Percentiles rank a stretch among this genome's conserved stretches.
Conservation (phyloP, 2,888 invertebrate genomes). For the Bedellia somnulentella region DNA sequence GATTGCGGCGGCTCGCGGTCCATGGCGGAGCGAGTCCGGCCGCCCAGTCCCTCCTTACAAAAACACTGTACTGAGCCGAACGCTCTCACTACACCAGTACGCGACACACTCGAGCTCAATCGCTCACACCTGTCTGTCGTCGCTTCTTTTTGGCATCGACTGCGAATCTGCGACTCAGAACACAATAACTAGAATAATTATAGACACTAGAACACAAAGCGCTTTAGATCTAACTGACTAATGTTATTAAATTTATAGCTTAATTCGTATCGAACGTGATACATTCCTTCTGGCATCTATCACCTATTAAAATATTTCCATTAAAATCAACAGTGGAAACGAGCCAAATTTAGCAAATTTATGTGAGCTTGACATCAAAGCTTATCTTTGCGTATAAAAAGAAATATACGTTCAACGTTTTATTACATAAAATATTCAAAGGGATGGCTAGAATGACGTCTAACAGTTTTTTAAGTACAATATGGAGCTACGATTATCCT, state of each 20-base stretch:
- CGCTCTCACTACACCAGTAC: constrained; percentile 13
- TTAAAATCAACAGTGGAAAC: too few species aligned
- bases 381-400: too few species aligned
- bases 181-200: constrained; percentile 56
- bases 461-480: too few species aligned
- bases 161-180: constrained; percentile 44
- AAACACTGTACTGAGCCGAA: constrained; percentile 39
- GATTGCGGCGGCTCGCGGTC: constrained; percentile 19
- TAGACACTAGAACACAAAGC: constrained; percentile 34
- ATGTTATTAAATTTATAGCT: constrained; percentile 29
- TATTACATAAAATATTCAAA: too few species aligned
- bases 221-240: constrained; percentile 15
- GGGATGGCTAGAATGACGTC: too few species aligned
- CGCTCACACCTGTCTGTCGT: constrained; percentile 54
- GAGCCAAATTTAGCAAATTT: too few species aligned
- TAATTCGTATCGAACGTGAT: constrained; percentile 12
- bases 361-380: too few species aligned
- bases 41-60: constrained; percentile 23
- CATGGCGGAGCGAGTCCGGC: constrained; percentile 23
- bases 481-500: too few species aligned
- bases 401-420: too few species aligned
- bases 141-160: constrained; percentile 48
- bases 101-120: constrained; percentile 9
- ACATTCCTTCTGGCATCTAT: constrained; percentile 1
- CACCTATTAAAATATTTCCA: background rate